Percentiles rank a stretch among this genome's conserved stretches.
Conservation (phyloP, 2,888 invertebrate species). For the Lymantria dispar region DNA sequence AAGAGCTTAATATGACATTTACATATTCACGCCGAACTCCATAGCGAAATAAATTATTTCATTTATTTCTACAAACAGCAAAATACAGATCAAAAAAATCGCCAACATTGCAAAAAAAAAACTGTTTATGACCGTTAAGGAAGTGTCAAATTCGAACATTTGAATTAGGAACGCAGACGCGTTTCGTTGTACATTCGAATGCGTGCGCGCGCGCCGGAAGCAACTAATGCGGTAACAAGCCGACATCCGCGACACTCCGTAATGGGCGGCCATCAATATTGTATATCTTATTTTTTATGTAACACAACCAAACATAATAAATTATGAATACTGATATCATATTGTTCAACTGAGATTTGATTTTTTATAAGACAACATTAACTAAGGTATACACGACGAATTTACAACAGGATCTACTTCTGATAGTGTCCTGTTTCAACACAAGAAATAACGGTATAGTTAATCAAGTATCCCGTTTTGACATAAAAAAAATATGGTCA, state of each 20-base stretch:
- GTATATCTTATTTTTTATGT: conserved; percentile 19
- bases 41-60: neutral
- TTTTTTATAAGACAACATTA: no score
- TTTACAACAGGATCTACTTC: no score
- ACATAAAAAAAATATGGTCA: no score
- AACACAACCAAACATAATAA: neutral
- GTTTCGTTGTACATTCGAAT: conserved; percentile 59
- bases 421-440: no score
- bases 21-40: no score
- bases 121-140: conserved; percentile 19
- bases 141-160: conserved; percentile 50
- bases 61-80: neutral
- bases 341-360: no score
- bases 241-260: conserved; percentile 49
- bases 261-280: conserved; percentile 29
- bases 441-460: no score
- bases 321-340: no score
- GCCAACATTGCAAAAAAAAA: neutral
- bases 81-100: neutral
- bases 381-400: no score
- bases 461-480: no score
- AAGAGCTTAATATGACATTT: no score
- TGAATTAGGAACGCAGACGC: conserved; percentile 58
- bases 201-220: conserved; percentile 61
- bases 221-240: conserved; percentile 65